Conservation (phyloP, 1,140 invertebrate species). For the Saccostrea glomerata region DNA sequence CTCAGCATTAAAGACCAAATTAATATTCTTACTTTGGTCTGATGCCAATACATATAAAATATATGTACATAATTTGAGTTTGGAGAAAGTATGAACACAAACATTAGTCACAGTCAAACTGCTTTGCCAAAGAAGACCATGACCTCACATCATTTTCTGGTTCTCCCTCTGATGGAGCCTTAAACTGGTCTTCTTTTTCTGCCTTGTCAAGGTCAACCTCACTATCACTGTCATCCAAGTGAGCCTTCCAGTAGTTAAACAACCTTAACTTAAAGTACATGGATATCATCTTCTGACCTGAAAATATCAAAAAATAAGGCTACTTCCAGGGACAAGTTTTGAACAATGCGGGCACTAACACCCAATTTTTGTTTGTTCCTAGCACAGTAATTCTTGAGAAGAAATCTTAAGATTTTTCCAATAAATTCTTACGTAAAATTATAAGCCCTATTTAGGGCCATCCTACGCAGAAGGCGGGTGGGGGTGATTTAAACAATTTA, state of each 20-base stretch:
- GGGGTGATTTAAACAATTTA: too few species aligned
- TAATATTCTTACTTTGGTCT: too few species aligned
- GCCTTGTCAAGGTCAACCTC: slow-evolving; percentile 45
- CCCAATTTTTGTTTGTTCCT: too few species aligned
- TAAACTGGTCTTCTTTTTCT: background rate
- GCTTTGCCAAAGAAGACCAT: slow-evolving; percentile 42
- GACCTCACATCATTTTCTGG: slow-evolving; percentile 41
- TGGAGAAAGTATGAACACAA: background rate
- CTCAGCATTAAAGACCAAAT: background rate
- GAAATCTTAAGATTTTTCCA: too few species aligned
- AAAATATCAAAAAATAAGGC: too few species aligned
- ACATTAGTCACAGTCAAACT: slow-evolving; percentile 30
- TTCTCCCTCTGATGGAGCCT: background rate
- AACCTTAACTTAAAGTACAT: slow-evolving; percentile 27
- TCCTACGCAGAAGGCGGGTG: too few species aligned
- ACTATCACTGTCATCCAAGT: slow-evolving; percentile 50
- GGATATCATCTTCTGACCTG: slow-evolving; percentile 39
- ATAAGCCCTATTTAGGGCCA: too few species aligned
- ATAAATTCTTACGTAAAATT: too few species aligned
- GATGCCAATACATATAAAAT: too few species aligned
- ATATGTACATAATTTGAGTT: background rate
- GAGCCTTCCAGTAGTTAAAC: slow-evolving; percentile 40
- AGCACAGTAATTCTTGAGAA: too few species aligned
- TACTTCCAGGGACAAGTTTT: too few species aligned
- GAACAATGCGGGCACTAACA: too few species aligned